Evolutionary conservation across 2,797 vertebrate species (phyloP), one percentile per base, ranked within the genome.

Genomic region (Phalloptychus januarius): DNA sequence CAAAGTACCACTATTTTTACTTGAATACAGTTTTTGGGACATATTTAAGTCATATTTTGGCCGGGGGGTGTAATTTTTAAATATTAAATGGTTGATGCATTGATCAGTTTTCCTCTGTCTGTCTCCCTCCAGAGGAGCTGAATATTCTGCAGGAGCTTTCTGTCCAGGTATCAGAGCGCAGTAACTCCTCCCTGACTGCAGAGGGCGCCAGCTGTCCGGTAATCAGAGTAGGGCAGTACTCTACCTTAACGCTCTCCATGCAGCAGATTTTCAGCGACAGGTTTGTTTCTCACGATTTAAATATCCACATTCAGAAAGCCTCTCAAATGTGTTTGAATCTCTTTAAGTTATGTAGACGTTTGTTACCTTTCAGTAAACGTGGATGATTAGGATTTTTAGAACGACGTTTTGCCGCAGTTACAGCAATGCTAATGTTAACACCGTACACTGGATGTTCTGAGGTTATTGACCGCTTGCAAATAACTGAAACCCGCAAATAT

Each of bases 171-270:
- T 92, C 88, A 2, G 93, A 94, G 79, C 92, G 88, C 83, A 95
- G 88, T 67, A 97, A 97, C 7, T 56, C 96, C 74, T 96, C 96
- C 16, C 71, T 96, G 46, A 78, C 88, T 1, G 74, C 91, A 5
- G 95, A 94, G 8, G 93, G 91, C 38, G 61, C 83, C 72, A 86
- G 84, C 76, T 98, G 96, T 93, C 95, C 92, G 2, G 65, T 94
- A 4, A 91, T 97, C 10, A 94, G 95, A 81, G 85, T 97, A 0
- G 96, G 97, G 44, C 97, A 97, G 86, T 97, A 97, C 1, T 96
- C 97, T 0, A 97, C 96, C 7, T 91, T 97, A 85, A 92, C 90
- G 80, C 86, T 97, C 13, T 94, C 96, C 16, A 89, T 97, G 1
- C 91, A 28, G n/a, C 91, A 93, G 71, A 92, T 95, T 0, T 96